These are phyloP conservation scores for Palythoa grandiflora DNA, from an alignment of 92 coral and sea anemone genomes.

Conservation along the genomic window DNA sequence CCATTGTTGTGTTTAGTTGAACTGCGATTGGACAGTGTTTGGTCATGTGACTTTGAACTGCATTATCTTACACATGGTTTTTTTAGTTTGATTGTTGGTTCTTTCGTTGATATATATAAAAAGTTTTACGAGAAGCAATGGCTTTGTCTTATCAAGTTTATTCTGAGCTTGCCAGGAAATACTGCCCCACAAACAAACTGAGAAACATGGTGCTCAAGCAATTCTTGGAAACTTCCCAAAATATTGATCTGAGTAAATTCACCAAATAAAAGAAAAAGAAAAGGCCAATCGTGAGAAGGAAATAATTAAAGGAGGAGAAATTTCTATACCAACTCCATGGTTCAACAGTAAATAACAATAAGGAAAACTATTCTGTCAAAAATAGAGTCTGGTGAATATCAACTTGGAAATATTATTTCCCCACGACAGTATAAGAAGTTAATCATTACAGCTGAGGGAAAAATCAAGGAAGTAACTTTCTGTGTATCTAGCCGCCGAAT, in stretches of 20 bases:
- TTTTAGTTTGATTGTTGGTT: no score
- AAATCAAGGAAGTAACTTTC: conserved; percentile 14
- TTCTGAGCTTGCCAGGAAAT: conserved; percentile 11
- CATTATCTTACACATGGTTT: no score
- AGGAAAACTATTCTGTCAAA: neutral
- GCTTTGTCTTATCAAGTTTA: neutral
- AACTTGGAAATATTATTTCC: conserved; percentile 13
- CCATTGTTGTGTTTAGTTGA: no score
- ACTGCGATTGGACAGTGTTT: no score
- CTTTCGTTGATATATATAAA: no score
- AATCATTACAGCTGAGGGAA: neutral
- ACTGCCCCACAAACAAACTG: conserved; percentile 1
- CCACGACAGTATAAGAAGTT: conserved; percentile 39
- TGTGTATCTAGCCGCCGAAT: conserved; percentile 37
- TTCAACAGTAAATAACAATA: conserved; percentile 8
- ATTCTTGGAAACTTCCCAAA: neutral
- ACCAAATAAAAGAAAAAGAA: conserved; percentile 22
- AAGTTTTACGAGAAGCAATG: no score
- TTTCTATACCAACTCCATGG: conserved; percentile 28
- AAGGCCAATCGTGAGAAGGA: conserved; percentile 10
- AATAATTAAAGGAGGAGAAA: conserved; percentile 22
- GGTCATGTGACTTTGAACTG: no score
- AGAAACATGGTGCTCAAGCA: neutral
- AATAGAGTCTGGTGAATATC: conserved; percentile 22
- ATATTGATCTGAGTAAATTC: neutral